Percentiles rank a stretch among this genome's conserved stretches.
Evolutionary conservation across 1,140 invertebrate species (phyloP).

Genomic region (Diprion similis): DNA sequence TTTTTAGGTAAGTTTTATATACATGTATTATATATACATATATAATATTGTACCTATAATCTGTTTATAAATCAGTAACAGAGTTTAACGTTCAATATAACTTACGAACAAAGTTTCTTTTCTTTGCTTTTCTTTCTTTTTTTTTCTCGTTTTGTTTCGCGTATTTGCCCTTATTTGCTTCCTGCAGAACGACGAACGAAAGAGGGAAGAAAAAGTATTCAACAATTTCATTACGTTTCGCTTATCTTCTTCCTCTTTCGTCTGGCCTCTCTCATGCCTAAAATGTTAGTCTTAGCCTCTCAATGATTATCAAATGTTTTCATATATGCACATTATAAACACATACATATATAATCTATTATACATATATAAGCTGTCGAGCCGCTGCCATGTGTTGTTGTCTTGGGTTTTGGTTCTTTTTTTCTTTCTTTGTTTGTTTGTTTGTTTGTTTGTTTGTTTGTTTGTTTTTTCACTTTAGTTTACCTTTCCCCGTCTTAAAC

Average conservation of each 20-base stretch:
- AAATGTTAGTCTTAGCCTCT: constrained; percentile 63
- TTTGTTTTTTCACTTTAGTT: neutral
- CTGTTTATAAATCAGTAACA: neutral
- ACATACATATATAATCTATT: too few relatives aligned
- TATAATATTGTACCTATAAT: constrained; percentile 8
- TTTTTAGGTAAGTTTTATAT: constrained; percentile 19
- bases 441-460: neutral
- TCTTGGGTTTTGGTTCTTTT: neutral
- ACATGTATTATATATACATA: constrained; percentile 13
- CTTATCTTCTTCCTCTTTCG: neutral
- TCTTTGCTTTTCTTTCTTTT: neutral
- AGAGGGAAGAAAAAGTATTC: too few relatives aligned
- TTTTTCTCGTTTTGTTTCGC: neutral
- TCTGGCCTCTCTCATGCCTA: neutral
- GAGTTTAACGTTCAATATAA: neutral
- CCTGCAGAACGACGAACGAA: too few relatives aligned
- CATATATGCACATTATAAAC: neutral
- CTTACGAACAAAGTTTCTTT: neutral
- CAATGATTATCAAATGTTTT: constrained; percentile 63
- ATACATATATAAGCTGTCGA: constrained; percentile 48
- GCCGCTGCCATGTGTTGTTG: constrained; percentile 43
- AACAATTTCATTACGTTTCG: too few relatives aligned
- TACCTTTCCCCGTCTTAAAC: neutral
- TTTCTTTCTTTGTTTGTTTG: neutral
- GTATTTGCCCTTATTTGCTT: too few relatives aligned